These are phyloP conservation scores for Adelognathus sp. DNA, from an alignment of 2,888 invertebrate species.

Conservation along the genomic window DNA sequence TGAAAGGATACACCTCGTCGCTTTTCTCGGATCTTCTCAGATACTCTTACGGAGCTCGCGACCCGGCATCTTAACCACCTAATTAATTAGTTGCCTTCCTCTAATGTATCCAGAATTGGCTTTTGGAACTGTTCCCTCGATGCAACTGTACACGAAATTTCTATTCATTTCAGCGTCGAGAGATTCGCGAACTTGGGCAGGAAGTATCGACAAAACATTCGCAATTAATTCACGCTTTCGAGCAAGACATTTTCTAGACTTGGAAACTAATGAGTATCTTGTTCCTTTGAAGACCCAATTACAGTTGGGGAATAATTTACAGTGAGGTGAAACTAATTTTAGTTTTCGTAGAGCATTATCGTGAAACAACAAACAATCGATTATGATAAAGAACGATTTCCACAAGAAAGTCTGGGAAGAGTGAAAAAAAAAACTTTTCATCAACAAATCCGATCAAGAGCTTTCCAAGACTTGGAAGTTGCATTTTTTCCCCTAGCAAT, in stretches of 20 bases:
- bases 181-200: neutral
- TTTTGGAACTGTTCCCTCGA: neutral
- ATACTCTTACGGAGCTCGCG: neutral
- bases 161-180: conserved; percentile 13
- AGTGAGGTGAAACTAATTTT: no score
- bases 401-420: no score
- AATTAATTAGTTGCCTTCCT: conserved; percentile 21
- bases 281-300: neutral
- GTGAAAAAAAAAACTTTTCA: no score
- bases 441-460: no score
- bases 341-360: no score
- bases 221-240: neutral
- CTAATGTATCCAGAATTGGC: neutral
- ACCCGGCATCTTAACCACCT: neutral
- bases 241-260: neutral
- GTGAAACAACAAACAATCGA: no score
- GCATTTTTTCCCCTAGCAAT: no score
- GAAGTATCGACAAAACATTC: neutral
- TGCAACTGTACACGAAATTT: conserved; percentile 7
- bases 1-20: conserved; percentile 56
- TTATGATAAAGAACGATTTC: no score
- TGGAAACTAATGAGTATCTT: neutral
- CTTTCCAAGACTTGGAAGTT: no score
- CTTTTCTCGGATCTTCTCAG: neutral
- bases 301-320: neutral